Evolutionary conservation across 2,113 vertebrate genomes (phyloP).

Genomic region (Macrotis lagotis): DNA sequence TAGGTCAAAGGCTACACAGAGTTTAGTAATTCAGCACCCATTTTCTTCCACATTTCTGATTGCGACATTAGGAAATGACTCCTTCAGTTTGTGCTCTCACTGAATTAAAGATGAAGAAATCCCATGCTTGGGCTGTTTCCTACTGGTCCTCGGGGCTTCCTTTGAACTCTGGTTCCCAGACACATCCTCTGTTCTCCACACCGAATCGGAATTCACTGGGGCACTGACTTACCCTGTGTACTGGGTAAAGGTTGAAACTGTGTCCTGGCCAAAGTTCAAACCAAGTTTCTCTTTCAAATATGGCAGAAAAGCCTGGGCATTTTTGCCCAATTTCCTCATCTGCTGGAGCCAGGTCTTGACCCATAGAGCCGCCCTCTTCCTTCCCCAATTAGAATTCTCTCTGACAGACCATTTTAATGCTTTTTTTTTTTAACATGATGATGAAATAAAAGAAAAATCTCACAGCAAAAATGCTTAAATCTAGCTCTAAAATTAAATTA

Average conservation of each 20-base stretch:
- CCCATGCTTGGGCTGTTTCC: constrained; percentile 22
- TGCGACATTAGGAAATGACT: constrained; percentile 34
- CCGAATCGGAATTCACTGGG: background rate
- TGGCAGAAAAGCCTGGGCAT: background rate
- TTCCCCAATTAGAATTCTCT: background rate
- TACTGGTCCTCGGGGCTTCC: constrained; percentile 4
- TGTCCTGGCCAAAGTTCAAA: background rate
- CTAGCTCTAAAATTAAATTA: background rate
- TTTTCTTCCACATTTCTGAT: constrained; percentile 17
- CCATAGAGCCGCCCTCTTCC: background rate
- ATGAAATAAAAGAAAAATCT: background rate
- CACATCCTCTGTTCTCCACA: background rate
- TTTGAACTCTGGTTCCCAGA: constrained; percentile 7
- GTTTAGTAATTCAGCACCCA: constrained; percentile 16
- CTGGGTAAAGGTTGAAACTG: background rate
- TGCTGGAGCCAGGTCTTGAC: background rate
- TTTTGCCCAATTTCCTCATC: background rate
- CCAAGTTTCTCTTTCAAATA: background rate
- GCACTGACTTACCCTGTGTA: background rate
- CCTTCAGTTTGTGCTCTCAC: constrained; percentile 19
- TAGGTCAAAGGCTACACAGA: background rate
- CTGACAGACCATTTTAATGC: background rate
- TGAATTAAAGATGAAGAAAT: constrained; percentile 28
- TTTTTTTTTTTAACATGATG: background rate
- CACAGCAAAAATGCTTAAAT: background rate